phyloP scores from a whole-genome alignment of 2,113 vertebrate genomes.

The Taurulus bubalis region DNA sequence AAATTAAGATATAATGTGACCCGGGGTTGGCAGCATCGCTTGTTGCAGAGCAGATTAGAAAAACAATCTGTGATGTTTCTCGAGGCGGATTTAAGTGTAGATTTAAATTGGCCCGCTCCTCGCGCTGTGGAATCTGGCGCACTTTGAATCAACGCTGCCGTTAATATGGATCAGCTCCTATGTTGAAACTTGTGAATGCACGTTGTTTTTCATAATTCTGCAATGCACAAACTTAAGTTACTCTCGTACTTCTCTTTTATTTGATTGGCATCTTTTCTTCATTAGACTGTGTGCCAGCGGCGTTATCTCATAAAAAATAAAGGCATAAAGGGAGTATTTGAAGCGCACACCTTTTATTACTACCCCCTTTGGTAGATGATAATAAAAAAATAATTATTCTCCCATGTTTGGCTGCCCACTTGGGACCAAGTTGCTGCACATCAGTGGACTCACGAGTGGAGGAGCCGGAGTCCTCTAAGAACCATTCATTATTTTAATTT shows the following conservation, averaged over 20 bases:
- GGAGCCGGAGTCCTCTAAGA: constrained; percentile 55
- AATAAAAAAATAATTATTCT: constrained; percentile 68
- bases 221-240: background rate
- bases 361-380: constrained; percentile 54
- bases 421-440: constrained; percentile 43
- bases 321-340: constrained; percentile 62
- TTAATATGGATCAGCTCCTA: background rate
- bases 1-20: constrained; percentile 61
- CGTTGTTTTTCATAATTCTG: background rate
- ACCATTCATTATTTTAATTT: constrained; percentile 77
- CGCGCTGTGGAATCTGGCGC: background rate
- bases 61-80: constrained; percentile 51
- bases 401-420: constrained; percentile 47
- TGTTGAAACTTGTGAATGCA: background rate
- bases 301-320: constrained; percentile 59
- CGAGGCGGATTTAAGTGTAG: constrained; percentile 18
- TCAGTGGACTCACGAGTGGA: constrained; percentile 39
- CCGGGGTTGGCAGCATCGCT: constrained; percentile 45
- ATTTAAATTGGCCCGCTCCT: constrained; percentile 23
- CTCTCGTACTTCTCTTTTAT: constrained; percentile 15
- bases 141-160: constrained; percentile 1
- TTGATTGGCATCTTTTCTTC: constrained; percentile 41
- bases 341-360: constrained; percentile 50
- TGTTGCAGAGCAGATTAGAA: constrained; percentile 58
- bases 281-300: constrained; percentile 24